Evolutionary conservation across 2,888 invertebrate species (phyloP), one percentile per base, ranked within the genome.

Genomic region (Chalcosyrphus nemorum): DNA sequence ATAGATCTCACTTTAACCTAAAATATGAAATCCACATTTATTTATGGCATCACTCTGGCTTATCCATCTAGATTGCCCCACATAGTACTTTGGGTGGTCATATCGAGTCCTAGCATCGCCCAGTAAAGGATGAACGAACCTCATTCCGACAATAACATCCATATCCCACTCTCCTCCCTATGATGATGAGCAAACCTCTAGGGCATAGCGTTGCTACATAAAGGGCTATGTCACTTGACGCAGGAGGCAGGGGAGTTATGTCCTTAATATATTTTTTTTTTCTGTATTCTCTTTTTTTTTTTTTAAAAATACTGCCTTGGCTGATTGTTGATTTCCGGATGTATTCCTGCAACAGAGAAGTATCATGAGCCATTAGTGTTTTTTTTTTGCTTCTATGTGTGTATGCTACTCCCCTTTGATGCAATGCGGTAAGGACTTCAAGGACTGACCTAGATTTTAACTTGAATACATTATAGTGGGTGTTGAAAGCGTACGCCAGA

Each of bases 311-410:
- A 29, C 41, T 27, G 41, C 11, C 29, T 56, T 45, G 57, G 45
- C 13, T 80, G 66, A 74, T 80, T 66, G 74, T 80, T 80, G 80
- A 80, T 80, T 61, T 80, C 66, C 43, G 29, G 45, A 61, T 68
- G 52, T 74, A 74, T 68, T n/a, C n/a, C 80, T 80, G 80, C 68
- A 68, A 52, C 57, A 77, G 70, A 77, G 54, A n/a, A n/a, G 63
- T 72, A 57, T 78, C 74, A 80, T 80, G 59, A 74, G 80, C 80
- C 71, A 80, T 74, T 80, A 74, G 66, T 68, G 54, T 15, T 54
- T 27, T 29, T 54, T 63, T 24, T 38, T 19, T 19, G 15, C 61
- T 19, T 61, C 15, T 52, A 24, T 38, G 13, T 38, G 38, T 65
- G 21, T 3, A 35, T 47, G 1, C 11, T 21, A 21, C 7, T 29